phyloP scores from a whole-genome alignment of 2,888 invertebrate genomes.

The Vannuccia rotundouncinata region DNA sequence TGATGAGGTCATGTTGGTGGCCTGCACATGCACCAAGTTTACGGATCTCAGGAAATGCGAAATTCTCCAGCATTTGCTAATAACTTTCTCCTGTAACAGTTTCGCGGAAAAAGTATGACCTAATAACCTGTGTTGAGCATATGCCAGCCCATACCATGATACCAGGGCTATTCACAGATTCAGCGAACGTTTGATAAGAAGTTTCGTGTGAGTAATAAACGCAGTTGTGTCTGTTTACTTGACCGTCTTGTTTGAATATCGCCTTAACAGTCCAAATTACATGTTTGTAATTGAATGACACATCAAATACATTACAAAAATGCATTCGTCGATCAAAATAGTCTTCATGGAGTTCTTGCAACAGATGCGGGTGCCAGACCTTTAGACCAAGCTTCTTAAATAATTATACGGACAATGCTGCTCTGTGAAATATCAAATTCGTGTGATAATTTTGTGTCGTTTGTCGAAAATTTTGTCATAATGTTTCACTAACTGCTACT shows the following conservation, averaged over 20 bases:
- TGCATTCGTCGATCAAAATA: not conserved
- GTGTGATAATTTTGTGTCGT: not conserved
- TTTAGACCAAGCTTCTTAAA: constrained; percentile 17
- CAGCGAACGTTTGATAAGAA: not conserved
- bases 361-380: constrained; percentile 4
- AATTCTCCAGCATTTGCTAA: constrained; percentile 23
- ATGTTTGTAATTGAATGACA: constrained; percentile 13
- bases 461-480: not conserved
- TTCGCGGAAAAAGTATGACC: constrained; percentile 21
- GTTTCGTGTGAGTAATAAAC: constrained; percentile 24
- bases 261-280: constrained; percentile 34
- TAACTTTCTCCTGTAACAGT: constrained; percentile 24
- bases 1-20: constrained; percentile 1
- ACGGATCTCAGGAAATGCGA: constrained; percentile 1
- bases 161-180: constrained; percentile 31
- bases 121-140: constrained; percentile 1
- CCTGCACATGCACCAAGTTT: not conserved
- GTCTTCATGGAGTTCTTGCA: constrained; percentile 2
- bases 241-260: constrained; percentile 24
- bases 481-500: not conserved
- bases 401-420: constrained; percentile 25
- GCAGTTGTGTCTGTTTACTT: constrained; percentile 33
- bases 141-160: constrained; percentile 23
- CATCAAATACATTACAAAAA: constrained; percentile 22
- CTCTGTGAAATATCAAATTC: constrained; percentile 4